These are phyloP conservation scores for Lasioglossum albipes DNA, from an alignment of 1,140 invertebrate genomes.

Conservation along the genomic window DNA sequence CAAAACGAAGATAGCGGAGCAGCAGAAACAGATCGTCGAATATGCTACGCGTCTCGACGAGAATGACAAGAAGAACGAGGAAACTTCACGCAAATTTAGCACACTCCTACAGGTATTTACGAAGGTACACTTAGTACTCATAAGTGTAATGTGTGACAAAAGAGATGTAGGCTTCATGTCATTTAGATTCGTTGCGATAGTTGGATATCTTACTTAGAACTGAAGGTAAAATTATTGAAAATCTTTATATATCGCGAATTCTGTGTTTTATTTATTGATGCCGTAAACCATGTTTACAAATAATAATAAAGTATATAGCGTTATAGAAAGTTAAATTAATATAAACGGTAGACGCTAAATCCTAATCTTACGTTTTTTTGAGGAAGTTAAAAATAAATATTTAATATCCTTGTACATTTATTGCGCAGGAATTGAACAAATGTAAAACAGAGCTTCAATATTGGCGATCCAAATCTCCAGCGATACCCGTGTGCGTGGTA, in stretches of 20 bases:
- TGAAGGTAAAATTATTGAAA: background rate
- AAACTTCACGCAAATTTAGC: conserved; percentile 92
- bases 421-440: conserved; percentile 88
- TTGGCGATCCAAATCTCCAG: conserved; percentile 92
- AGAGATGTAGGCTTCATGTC: background rate
- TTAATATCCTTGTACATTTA: background rate
- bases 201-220: background rate
- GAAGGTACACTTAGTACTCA: conserved; percentile 66
- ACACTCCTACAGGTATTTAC: conserved; percentile 89
- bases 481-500: conserved; percentile 82
- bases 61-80: conserved; percentile 94
- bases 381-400: too few relatives aligned
- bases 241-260: background rate
- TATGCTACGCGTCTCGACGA: conserved; percentile 91
- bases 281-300: too few relatives aligned
- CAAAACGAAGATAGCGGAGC: conserved; percentile 89
- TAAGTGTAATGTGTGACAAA: conserved; percentile 16
- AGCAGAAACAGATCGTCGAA: conserved; percentile 91
- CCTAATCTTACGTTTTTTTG: too few relatives aligned
- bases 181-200: background rate
- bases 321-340: too few relatives aligned
- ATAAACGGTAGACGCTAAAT: too few relatives aligned
- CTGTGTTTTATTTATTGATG: background rate
- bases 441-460: conserved; percentile 94
- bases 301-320: too few relatives aligned